These are phyloP conservation scores for Naja naja DNA, from an alignment of 2,113 vertebrate genomes.

Conservation along the genomic window DNA sequence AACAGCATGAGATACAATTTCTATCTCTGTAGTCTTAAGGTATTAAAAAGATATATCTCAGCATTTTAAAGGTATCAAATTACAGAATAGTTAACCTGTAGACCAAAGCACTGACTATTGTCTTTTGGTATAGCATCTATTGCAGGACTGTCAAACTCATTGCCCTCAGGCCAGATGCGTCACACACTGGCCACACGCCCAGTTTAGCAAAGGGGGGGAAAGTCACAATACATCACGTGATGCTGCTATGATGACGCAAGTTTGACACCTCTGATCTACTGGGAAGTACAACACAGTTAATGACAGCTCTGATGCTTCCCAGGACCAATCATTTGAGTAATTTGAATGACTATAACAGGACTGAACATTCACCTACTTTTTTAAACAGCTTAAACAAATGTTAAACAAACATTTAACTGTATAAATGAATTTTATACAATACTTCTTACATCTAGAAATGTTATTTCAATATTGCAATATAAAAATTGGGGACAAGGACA, in stretches of 20 bases:
- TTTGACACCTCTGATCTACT: background rate
- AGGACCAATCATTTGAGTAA: background rate
- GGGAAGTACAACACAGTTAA: background rate
- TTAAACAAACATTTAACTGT: background rate
- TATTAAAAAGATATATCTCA: background rate
- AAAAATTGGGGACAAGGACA: background rate
- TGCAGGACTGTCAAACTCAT: too few species aligned
- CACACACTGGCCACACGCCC: too few species aligned
- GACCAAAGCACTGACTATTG: rapidly evolving
- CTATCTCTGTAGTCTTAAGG: background rate
- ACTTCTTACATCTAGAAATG: background rate
- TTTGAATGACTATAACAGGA: background rate
- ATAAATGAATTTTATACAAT: background rate
- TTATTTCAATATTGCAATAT: background rate
- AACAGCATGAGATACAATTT: background rate
- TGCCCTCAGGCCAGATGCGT: too few species aligned
- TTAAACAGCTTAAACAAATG: background rate
- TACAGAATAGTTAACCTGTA: background rate
- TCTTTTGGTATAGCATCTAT: background rate
- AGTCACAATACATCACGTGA: too few species aligned
- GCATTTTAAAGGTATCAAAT: background rate
- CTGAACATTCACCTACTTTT: rapidly evolving
- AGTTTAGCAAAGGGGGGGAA: too few species aligned
- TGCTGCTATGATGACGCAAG: too few species aligned
- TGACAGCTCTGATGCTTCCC: background rate